Evolutionary conservation across 2,888 invertebrate genomes (phyloP), one percentile per base, ranked within the genome.

Genomic region (Dolichomitus sp.): DNA sequence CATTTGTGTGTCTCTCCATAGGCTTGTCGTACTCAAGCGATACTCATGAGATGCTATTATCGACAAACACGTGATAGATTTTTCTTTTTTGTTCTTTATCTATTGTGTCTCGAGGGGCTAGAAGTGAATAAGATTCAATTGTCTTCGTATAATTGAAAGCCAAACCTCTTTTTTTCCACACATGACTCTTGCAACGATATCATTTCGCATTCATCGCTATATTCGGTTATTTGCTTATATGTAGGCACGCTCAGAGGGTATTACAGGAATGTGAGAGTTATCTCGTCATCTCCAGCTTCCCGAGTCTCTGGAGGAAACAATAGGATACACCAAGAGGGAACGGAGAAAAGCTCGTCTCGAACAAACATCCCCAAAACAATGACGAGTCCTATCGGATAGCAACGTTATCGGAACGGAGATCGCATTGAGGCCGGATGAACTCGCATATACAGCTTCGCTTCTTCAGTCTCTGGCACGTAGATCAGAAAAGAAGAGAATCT

Each of bases 331-430:
- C 9, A 19, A n/a, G 14, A 37, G 42, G 42, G 40, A 63, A 17
- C 7, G 63, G 19, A 9, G 63, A 40, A 40, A 42, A 27, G 54
- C 27, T 52, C 27, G 54, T 54, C 27, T 54, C 23, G 14, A 52
- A 23, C 52, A 23, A 52, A 23, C 54, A 54, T 23, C 54, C 54
- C 54, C 23, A 27, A 52, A 12, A 54, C 54, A 54, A 54, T 54
- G 54, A 54, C 27, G 27, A 27, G 54, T 27, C 1, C 54, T 14
- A 14, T 27, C 54, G 54, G 27, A 33, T 68, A 52, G 50, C 12
- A 30, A 50, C 17, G 50, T 52, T 68, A 68, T 68, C 68, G 52
- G 12, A 17, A 17, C 52, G 33, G 0, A 52, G 19, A 27, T 54
- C 54, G 12, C 23, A 14, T 14, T 27, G 27, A 27, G 27, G 27